A percentile compares a stretch with the other conserved stretches of the same genome.
Evolutionary conservation across 2,113 vertebrate genomes (phyloP).

Genomic region (Cavia porcellus): DNA sequence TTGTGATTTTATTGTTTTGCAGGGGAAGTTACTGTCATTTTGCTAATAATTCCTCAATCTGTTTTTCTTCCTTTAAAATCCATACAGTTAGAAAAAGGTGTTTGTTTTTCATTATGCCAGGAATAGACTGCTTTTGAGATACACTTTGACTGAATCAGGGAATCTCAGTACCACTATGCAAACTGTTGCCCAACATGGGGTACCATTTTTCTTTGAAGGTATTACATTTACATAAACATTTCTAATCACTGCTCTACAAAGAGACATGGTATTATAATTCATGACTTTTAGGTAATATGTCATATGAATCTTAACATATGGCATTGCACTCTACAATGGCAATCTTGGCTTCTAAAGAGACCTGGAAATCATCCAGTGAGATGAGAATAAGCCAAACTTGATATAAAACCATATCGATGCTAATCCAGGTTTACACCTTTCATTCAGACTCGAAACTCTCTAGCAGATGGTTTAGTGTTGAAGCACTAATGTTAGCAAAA

Average conservation of each 20-base stretch:
- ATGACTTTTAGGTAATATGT: conserved; percentile 91
- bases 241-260: conserved; percentile 87
- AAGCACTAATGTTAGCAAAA: conserved; percentile 84
- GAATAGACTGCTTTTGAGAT: conserved; percentile 83
- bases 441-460: conserved; percentile 85
- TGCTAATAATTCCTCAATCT: conserved; percentile 34
- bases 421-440: conserved; percentile 91
- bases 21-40: background rate
- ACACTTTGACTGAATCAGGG: conserved; percentile 80
- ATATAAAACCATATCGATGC: conserved; percentile 86
- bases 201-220: conserved; percentile 86
- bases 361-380: conserved; percentile 89
- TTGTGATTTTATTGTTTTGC: conserved; percentile 21
- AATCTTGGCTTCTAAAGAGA: conserved; percentile 88
- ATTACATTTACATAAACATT: conserved; percentile 88
- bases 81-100: conserved; percentile 71
- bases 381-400: conserved; percentile 88
- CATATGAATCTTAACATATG: conserved; percentile 91
- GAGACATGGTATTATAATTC: conserved; percentile 87
- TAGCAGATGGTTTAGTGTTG: conserved; percentile 88
- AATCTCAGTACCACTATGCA: conserved; percentile 73
- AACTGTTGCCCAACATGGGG: conserved; percentile 84
- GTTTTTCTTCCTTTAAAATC: conserved; percentile 41
- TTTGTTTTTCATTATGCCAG: conserved; percentile 76
- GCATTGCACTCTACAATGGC: conserved; percentile 87